Conservation (phyloP, 2,113 vertebrate genomes). For the Origma solitaria region DNA sequence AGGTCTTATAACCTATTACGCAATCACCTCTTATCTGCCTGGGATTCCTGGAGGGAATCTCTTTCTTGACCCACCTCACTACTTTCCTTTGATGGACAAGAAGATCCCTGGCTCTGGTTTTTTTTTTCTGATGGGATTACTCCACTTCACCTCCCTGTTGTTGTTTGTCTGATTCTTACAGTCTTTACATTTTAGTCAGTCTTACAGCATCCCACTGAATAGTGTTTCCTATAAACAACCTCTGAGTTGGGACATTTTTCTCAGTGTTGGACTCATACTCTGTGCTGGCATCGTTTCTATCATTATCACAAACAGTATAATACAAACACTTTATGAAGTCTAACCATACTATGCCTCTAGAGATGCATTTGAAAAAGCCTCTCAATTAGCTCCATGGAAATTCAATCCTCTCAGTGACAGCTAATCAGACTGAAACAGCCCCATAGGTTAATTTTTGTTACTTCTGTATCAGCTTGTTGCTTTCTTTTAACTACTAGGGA, state of each 20-base stretch:
- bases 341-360: not conserved
- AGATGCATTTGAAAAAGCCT: not conserved
- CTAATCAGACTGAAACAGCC: not conserved
- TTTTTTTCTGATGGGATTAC: not conserved
- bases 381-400: not conserved
- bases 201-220: not conserved
- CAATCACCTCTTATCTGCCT: not conserved
- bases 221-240: not conserved
- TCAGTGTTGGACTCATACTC: not conserved
- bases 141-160: rapidly evolving
- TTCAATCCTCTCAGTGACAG: not conserved
- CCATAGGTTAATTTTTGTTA: not conserved
- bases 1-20: not conserved
- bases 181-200: not conserved
- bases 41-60: not conserved
- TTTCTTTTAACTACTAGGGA: not conserved
- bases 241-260: not conserved
- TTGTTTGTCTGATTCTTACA: not conserved
- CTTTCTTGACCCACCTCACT: not conserved
- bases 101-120: not conserved
- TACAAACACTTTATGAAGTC: not conserved
- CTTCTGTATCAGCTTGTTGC: not conserved
- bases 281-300: not conserved
- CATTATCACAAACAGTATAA: not conserved
- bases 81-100: not conserved